phyloP scores from a whole-genome alignment of 2,113 vertebrate species.

The Crocuta crocuta region DNA sequence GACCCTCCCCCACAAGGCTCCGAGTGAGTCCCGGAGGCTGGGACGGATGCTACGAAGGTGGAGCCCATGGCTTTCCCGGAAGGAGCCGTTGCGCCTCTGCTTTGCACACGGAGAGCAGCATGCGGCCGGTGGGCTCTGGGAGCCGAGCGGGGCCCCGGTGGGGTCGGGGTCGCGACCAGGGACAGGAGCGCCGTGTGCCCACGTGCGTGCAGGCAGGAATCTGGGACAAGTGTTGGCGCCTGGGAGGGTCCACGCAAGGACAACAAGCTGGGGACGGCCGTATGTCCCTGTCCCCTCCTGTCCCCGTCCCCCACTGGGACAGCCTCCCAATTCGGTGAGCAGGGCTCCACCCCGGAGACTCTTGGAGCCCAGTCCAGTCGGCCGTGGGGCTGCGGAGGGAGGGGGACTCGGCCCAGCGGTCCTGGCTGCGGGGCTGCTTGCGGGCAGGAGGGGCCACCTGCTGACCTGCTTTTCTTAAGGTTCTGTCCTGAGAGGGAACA shows the following conservation, averaged over 20 bases:
- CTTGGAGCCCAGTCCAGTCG: neutral
- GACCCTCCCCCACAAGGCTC: neutral
- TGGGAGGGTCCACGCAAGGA: no score
- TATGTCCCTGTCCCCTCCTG: no score
- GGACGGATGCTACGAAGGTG: rapidly evolving
- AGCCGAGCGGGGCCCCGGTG: neutral
- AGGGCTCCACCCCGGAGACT: neutral
- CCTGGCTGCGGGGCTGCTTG: neutral
- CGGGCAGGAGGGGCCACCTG: neutral
- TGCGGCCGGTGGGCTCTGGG: neutral
- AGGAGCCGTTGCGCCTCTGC: neutral
- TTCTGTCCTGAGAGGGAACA: no score
- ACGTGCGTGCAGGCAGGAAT: neutral
- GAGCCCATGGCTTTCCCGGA: neutral
- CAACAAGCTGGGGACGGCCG: no score
- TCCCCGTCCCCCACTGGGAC: no score
- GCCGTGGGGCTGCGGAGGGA: neutral
- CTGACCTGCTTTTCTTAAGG: no score
- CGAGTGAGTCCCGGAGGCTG: rapidly evolving
- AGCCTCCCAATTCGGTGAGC: neutral
- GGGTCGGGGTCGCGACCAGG: neutral
- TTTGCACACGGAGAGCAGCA: neutral
- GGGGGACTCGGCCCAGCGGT: neutral
- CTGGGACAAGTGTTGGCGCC: neutral
- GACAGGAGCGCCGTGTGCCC: neutral